These are phyloP conservation scores for Gavia stellata DNA, from an alignment of 2,113 vertebrate species.

Conservation along the genomic window DNA sequence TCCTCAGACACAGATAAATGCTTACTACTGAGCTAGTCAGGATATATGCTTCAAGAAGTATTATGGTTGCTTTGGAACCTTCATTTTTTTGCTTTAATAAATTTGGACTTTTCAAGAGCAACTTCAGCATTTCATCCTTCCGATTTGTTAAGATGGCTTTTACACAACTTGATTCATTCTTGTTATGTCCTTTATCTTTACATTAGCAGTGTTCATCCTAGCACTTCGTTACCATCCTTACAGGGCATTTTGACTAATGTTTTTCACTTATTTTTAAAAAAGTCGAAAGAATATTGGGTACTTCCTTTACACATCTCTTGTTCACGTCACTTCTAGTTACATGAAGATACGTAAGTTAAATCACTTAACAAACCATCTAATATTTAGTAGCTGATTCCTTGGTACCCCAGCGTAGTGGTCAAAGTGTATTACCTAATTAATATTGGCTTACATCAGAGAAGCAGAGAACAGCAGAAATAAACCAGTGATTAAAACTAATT, in stretches of 20 bases:
- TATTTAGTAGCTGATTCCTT: not conserved
- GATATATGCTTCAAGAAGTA: not conserved
- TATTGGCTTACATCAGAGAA: not conserved
- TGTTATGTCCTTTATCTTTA: not conserved
- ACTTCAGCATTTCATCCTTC: not conserved
- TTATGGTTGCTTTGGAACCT: not conserved
- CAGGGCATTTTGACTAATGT: not conserved
- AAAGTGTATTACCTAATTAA: not conserved
- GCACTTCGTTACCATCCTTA: not conserved
- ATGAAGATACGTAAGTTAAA: fast-evolving
- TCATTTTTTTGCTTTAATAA: not conserved
- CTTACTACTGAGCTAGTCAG: not conserved
- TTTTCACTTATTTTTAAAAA: not conserved
- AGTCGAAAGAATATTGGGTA: not conserved
- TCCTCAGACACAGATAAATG: not conserved
- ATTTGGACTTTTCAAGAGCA: not conserved
- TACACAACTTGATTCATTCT: not conserved
- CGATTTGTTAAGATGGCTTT: not conserved
- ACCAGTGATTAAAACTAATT: not conserved
- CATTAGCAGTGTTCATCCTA: not conserved
- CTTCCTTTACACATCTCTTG: not conserved
- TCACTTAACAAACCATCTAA: not conserved
- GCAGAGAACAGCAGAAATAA: not conserved
- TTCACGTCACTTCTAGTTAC: not conserved
- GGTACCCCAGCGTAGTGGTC: not conserved